Evolutionary conservation across 2,888 invertebrate species (phyloP).

Genomic region (Odontocolon sp.): DNA sequence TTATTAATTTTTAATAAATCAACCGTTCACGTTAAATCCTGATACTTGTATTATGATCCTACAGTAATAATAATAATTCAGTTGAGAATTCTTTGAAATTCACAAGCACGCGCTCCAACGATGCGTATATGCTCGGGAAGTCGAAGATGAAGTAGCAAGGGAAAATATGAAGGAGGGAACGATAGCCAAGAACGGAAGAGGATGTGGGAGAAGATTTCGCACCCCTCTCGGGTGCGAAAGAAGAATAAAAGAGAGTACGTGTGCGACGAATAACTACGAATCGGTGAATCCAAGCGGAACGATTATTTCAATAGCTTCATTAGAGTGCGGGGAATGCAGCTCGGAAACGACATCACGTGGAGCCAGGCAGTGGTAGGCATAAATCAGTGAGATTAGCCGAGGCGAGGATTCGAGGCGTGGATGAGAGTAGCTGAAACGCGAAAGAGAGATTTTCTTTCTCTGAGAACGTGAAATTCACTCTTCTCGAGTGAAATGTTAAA

Average conservation of each 20-base stretch:
- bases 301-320: conserved; percentile 57
- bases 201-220: background rate
- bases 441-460: no score
- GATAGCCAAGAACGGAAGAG: background rate
- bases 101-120: background rate
- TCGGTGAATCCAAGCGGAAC: conserved; percentile 45
- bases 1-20: no score
- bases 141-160: background rate
- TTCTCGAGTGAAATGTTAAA: no score
- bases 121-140: background rate
- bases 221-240: background rate
- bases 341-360: background rate
- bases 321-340: conserved; percentile 36
- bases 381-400: conserved; percentile 54
- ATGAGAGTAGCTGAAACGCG: conserved; percentile 24
- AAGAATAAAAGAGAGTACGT: conserved; percentile 1
- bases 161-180: background rate
- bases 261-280: conserved; percentile 31
- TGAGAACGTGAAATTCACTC: no score
- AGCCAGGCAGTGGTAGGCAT: conserved; percentile 15
- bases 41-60: no score
- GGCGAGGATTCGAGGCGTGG: conserved; percentile 23
- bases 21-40: no score
- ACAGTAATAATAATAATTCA: background rate
- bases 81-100: background rate